These are phyloP conservation scores for Passerculus sandwichensis DNA, from an alignment of 2,797 vertebrate species.

Conservation along the genomic window DNA sequence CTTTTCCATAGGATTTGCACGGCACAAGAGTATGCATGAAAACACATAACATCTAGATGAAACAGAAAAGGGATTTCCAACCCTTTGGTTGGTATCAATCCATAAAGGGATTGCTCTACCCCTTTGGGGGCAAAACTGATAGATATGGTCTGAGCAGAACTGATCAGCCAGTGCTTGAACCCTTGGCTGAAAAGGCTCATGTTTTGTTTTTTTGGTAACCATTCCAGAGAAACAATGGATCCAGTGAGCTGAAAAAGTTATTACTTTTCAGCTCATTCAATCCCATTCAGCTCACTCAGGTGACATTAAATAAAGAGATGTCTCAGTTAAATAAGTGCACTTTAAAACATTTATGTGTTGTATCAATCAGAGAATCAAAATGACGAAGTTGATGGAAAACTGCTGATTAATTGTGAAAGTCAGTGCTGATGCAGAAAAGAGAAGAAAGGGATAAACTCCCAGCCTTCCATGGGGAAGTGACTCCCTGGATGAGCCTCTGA, in stretches of 20 bases:
- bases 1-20: neutral
- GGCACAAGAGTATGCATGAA: neutral
- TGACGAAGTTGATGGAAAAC: neutral
- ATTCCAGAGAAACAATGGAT: neutral
- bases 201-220: neutral
- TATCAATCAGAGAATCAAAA: neutral
- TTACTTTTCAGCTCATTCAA: neutral
- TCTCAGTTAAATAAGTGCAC: neutral
- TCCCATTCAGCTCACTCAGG: neutral
- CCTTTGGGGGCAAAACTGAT: neutral
- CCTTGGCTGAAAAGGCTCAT: neutral
- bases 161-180: neutral
- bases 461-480: fast-evolving
- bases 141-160: neutral
- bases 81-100: neutral
- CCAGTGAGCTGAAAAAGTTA: neutral
- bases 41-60: neutral
- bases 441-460: neutral
- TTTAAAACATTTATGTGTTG: neutral
- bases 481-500: neutral
- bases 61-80: neutral
- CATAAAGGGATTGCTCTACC: neutral
- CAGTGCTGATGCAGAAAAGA: neutral
- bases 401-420: neutral
- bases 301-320: neutral